A percentile compares a stretch with the other conserved stretches of the same genome.
Conservation (phyloP, 2,797 vertebrate genomes). For the Coluber constrictor region DNA sequence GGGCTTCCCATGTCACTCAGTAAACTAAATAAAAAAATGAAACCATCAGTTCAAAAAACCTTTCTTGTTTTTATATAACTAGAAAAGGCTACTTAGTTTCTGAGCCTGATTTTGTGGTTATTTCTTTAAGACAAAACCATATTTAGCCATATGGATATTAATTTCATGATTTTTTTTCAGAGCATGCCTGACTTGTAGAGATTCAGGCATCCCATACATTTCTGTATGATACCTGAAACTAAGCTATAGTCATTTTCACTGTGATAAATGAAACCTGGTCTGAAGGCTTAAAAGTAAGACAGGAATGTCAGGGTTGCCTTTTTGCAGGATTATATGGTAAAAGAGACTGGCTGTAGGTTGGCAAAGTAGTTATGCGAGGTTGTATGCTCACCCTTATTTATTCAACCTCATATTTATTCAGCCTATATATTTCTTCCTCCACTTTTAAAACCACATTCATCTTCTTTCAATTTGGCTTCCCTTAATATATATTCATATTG, state of each 20-base stretch:
- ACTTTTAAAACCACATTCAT: neutral
- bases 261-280: neutral
- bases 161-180: conserved; percentile 13
- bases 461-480: neutral
- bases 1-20: neutral
- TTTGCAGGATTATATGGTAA: neutral
- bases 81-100: neutral
- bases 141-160: neutral
- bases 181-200: neutral
- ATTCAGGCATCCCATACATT: neutral
- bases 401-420: neutral
- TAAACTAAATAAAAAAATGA: neutral
- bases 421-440: neutral
- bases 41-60: neutral
- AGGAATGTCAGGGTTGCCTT: neutral
- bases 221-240: neutral
- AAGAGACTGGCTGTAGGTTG: neutral
- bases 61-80: neutral
- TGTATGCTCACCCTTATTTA: neutral
- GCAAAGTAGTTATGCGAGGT: neutral
- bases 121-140: neutral
- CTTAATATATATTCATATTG: neutral
- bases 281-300: neutral
- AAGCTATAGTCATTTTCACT: neutral
- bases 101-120: neutral